phyloP scores from a whole-genome alignment of 2,797 vertebrate genomes.

The Enteromius thamalakanensis region DNA sequence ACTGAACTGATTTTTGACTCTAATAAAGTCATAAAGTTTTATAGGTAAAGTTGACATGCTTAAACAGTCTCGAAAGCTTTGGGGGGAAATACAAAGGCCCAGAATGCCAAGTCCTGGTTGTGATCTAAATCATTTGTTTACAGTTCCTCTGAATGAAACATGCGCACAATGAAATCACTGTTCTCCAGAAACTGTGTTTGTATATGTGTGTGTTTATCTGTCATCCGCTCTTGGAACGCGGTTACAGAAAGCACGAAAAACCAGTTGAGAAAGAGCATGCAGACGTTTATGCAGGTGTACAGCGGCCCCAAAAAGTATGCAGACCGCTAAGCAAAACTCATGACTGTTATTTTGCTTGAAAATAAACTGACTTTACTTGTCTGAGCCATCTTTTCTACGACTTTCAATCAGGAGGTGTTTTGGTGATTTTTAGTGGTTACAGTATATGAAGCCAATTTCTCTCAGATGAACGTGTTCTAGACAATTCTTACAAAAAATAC shows the following conservation, averaged over 20 bases:
- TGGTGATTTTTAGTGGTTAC: background rate
- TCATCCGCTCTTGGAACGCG: slow-evolving; percentile 55
- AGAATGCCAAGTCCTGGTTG: slow-evolving; percentile 58
- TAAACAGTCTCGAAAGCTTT: slow-evolving; percentile 55
- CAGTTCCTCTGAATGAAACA: slow-evolving; percentile 64
- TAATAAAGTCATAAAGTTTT: slow-evolving; percentile 54
- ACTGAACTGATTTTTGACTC: background rate
- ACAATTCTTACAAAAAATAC: background rate
- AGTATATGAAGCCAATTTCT: background rate
- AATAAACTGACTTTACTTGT: background rate
- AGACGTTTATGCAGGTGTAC: slow-evolving; percentile 38
- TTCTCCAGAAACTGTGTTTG: slow-evolving; percentile 54
- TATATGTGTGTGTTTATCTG: slow-evolving; percentile 16
- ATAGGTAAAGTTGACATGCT: slow-evolving; percentile 48
- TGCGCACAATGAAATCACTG: slow-evolving; percentile 64
- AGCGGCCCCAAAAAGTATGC: background rate
- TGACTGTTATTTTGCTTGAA: background rate
- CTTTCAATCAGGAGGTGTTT: background rate
- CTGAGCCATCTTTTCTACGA: background rate
- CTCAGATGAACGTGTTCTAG: background rate
- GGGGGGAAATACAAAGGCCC: slow-evolving; percentile 51
- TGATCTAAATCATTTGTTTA: slow-evolving; percentile 63
- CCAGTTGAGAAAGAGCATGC: slow-evolving; percentile 31
- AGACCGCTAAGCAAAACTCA: background rate
- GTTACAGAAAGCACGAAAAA: slow-evolving; percentile 48